Evolutionary conservation across 2,797 vertebrate genomes (phyloP), one percentile per base, ranked within the genome.

Genomic region (Zalophus californianus): DNA sequence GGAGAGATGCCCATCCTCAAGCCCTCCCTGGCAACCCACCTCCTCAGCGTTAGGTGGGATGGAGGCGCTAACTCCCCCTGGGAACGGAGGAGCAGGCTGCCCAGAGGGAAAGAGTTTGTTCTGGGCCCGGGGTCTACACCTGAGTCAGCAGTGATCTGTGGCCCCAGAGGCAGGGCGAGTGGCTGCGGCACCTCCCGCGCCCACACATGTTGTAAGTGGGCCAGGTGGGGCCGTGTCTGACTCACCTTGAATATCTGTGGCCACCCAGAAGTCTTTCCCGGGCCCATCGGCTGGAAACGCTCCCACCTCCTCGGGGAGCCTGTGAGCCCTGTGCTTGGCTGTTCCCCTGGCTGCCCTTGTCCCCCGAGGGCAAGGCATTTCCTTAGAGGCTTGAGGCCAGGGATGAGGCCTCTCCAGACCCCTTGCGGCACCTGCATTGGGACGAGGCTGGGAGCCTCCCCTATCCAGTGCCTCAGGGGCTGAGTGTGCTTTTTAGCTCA

Each of bases 381-480:
- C 23, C 20, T 62, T 35, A 35, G 66, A 62, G 72, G n/a, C 85
- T 29, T 11, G 52, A 68, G 85, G 77, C 70, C 10, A 0, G 78
- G 25, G 25, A 44, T 16, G 70, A 38, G 62, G 35, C 62, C 44
- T 32, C 21, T 29, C 44, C 32, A 5, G 32, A 4, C 48, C 54
- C n/a, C 9, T n/a, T 66, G 48, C 44, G 86, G 68, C 41, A 4
- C 58, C 48, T 44, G 18, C 20, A 20, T 64, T 13, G 60, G 60
- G 60, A 64, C 5, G 14, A 15, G 60, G 60, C 60, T 13, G 60
- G 50, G 25, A 62, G 60, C 60, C 27, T 14, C 60, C 62, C 64
- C 32, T 32, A 1, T n/a, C 15, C 32, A n/a, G 3, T 29, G 48
- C 86, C 66, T 32, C 0, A 1, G n/a, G 7, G 41, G n/a, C 4